These are phyloP conservation scores for Hyposoter dolosus DNA, from an alignment of 2,888 invertebrate species.

Conservation along the genomic window DNA sequence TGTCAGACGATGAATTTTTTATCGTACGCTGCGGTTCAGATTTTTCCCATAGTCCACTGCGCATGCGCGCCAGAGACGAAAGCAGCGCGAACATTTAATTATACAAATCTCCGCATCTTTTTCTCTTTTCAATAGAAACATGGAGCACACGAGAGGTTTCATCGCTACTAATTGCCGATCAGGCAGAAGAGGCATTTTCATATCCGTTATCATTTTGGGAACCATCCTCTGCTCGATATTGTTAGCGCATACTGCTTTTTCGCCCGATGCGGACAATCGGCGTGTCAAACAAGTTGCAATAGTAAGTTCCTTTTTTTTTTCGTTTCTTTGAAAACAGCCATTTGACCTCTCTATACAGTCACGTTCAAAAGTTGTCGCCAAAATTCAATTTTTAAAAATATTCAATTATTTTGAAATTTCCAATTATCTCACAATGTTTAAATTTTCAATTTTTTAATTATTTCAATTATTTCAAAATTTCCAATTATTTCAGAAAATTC, in stretches of 20 bases:
- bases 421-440: too few species aligned
- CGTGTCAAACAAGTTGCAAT: conserved; percentile 76
- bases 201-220: conserved; percentile 74
- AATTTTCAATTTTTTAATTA: too few species aligned
- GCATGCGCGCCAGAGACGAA: neutral
- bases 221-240: conserved; percentile 74
- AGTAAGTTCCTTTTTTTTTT: conserved; percentile 73
- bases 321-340: neutral
- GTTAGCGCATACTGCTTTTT: conserved; percentile 77
- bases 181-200: conserved; percentile 73
- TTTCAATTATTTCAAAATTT: too few species aligned
- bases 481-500: neutral
- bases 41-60: neutral
- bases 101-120: neutral
- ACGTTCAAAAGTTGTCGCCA: too few species aligned
- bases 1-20: neutral
- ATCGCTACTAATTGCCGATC: conserved; percentile 70
- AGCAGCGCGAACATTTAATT: conserved; percentile 10
- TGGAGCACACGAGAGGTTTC: conserved; percentile 71
- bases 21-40: neutral
- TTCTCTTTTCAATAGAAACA: conserved; percentile 60
- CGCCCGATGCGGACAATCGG: conserved; percentile 53
- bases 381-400: too few species aligned
- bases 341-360: too few species aligned
- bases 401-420: too few species aligned